These are phyloP conservation scores for Druon quercuslanigerum DNA, from an alignment of 1,140 invertebrate species.

Conservation along the genomic window DNA sequence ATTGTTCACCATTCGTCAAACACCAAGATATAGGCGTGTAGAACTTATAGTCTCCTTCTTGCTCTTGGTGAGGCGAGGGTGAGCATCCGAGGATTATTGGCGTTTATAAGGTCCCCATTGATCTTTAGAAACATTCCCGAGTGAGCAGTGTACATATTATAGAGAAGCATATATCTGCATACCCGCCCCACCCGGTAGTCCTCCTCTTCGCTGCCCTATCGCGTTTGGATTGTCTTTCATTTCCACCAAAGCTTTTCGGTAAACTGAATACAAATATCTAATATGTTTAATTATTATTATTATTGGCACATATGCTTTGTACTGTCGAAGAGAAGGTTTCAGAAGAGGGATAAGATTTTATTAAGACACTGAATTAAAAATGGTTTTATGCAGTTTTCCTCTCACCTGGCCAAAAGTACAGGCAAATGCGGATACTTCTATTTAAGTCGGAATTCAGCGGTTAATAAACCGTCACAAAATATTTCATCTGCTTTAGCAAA, in stretches of 20 bases:
- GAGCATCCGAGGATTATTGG: constrained; percentile 31
- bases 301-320: not conserved
- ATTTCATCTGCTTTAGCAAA: too few relatives aligned
- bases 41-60: constrained; percentile 35
- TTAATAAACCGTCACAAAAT: too few relatives aligned
- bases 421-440: too few relatives aligned
- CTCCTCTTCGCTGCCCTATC: constrained; percentile 6
- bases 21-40: constrained; percentile 52
- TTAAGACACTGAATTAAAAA: too few relatives aligned
- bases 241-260: constrained; percentile 12
- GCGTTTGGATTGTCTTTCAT: constrained; percentile 31
- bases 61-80: not conserved
- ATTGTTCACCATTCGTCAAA: constrained; percentile 63
- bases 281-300: constrained; percentile 8
- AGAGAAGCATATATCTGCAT: not conserved
- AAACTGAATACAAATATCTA: constrained; percentile 21
- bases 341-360: too few relatives aligned
- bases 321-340: too few relatives aligned
- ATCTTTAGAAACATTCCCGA: constrained; percentile 30
- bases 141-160: constrained; percentile 27
- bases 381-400: too few relatives aligned
- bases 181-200: not conserved
- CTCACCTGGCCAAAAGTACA: too few relatives aligned
- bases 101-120: constrained; percentile 29
- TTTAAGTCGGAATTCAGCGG: too few relatives aligned